Conservation (phyloP, 2,113 vertebrate genomes). For the Zosterops japonicus region DNA sequence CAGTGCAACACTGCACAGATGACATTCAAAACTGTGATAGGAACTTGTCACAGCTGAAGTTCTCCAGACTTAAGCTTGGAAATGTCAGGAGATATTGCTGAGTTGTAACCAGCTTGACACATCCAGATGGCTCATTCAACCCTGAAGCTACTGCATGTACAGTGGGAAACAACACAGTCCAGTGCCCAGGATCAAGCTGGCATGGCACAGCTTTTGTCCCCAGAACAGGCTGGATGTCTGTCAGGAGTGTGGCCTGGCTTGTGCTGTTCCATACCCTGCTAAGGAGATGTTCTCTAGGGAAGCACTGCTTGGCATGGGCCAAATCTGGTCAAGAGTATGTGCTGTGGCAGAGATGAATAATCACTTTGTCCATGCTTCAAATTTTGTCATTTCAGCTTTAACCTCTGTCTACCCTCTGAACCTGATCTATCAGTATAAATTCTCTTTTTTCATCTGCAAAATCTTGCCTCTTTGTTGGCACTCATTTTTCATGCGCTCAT, state of each 20-base stretch:
- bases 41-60: conserved; percentile 8
- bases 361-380: background rate
- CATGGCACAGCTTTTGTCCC: background rate
- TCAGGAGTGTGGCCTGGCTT: background rate
- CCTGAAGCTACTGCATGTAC: background rate
- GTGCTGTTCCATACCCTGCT: background rate
- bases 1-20: background rate
- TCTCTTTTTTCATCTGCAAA: background rate
- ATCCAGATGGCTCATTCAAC: background rate
- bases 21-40: background rate
- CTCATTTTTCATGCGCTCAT: background rate
- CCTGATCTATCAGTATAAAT: background rate
- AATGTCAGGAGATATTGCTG: background rate
- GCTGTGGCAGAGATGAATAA: background rate
- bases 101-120: background rate
- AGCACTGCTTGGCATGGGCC: background rate
- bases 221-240: background rate
- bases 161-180: background rate
- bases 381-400: background rate
- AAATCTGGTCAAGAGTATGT: background rate
- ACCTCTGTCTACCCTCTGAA: background rate
- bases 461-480: background rate
- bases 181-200: background rate
- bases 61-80: conserved; percentile 9
- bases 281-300: background rate